Evolutionary conservation across 1,140 invertebrate species (phyloP), one percentile per base, ranked within the genome.

Genomic region (Sminthurides bifidus): DNA sequence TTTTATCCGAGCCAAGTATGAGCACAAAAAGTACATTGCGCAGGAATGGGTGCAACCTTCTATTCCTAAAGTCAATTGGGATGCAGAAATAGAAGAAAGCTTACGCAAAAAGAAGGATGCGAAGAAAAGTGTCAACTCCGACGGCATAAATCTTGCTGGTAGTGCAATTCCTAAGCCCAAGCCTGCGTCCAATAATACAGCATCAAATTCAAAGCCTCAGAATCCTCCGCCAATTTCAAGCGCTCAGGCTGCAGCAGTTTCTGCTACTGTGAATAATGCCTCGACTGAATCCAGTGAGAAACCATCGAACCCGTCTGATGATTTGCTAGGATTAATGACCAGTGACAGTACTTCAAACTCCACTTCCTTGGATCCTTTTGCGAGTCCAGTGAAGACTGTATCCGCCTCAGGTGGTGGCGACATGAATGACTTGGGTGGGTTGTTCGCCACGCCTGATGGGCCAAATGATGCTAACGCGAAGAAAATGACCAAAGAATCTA

Each of bases 1-100:
- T 44, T 98, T 98, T 71, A 92, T 98, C 61, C 77, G 93, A 49
- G 87, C 90, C 37, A 98, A 98, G 75, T 98, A 98, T 73, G 94
- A 98, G 71, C 85, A 92, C 66, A 97, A 95, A 74, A 96, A 95
- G 68, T 98, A 96, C 70, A 89, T 97, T 66, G 93, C 92, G 23
- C 81, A 85, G 65, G 92, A 97, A 74, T 98, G 91, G 91, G 86
- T 95, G 33, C 85, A 83, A 51, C 86, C 86, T 24, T 75, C 84
- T 40, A 76, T 85, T 52, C 84, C 86, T 17, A 86, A 90, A 74
- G 83, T 87, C 30, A 81, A 82, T 71, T 81, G 79, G 78, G 74
- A 40, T 68, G 85, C 87, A 68, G 87, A 88, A 68, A 81, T 91
- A 50, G 87, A 91, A 61, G 69, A 70, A 27, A 59, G 67, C 35